phyloP scores from a whole-genome alignment of 2,113 vertebrate genomes.

The Solenodon paradoxus region DNA sequence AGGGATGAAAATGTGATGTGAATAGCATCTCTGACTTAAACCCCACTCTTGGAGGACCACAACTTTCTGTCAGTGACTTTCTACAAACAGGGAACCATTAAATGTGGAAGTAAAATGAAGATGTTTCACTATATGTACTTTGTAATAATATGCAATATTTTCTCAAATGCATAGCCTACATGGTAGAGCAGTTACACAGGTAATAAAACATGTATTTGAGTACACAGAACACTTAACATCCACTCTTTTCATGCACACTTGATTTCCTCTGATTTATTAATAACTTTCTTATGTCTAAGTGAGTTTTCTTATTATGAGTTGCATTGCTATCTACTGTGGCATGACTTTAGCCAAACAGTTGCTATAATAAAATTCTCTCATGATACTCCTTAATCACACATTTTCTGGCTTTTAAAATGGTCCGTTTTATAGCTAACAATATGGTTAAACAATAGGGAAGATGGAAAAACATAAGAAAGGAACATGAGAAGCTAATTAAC shows the following conservation, averaged over 20 bases:
- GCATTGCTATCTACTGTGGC: neutral
- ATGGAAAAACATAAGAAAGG: neutral
- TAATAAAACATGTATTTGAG: slow-evolving; percentile 16
- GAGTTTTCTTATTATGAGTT: slow-evolving; percentile 16
- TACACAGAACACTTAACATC: neutral
- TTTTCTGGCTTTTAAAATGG: neutral
- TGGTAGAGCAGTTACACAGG: slow-evolving; percentile 1
- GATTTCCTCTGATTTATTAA: slow-evolving; percentile 52
- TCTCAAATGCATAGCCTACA: neutral
- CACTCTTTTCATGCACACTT: neutral
- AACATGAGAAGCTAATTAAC: neutral
- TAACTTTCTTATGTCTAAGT: slow-evolving; percentile 14
- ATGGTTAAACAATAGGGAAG: neutral
- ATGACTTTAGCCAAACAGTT: neutral
- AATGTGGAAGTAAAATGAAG: neutral
- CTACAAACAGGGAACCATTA: neutral
- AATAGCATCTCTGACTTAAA: neutral
- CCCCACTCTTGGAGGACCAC: neutral
- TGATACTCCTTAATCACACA: slow-evolving; percentile 21
- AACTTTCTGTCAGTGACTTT: neutral
- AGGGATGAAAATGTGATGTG: neutral
- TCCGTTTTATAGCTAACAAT: neutral
- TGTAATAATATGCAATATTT: slow-evolving; percentile 44
- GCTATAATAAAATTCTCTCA: slow-evolving; percentile 1
- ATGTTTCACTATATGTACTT: neutral